Conservation (phyloP, 2,113 vertebrate species). For the Nannobrachium achirus region DNA sequence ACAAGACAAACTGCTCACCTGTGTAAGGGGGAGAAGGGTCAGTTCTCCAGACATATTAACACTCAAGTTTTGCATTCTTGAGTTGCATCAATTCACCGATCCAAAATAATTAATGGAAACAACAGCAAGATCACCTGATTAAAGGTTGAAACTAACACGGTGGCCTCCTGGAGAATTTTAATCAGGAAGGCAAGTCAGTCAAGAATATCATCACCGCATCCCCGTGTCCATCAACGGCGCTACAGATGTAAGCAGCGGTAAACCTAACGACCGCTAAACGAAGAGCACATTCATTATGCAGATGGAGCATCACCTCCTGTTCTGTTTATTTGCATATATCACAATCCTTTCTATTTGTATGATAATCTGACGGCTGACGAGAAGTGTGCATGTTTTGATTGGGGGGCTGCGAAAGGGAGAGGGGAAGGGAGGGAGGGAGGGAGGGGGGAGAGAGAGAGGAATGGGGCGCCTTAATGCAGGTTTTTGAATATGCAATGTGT, state of each 20-base stretch:
- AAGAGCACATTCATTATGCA: constrained; percentile 76
- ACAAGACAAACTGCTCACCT: constrained; percentile 33
- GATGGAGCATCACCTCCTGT: constrained; percentile 50
- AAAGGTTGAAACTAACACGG: constrained; percentile 36
- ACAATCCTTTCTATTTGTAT: constrained; percentile 69
- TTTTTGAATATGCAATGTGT: constrained; percentile 75
- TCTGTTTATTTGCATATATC: constrained; percentile 70
- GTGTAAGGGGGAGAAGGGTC: not conserved
- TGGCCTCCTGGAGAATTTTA: constrained; percentile 54
- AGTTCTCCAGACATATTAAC: too few relatives aligned
- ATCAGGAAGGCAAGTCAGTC: constrained; percentile 60
- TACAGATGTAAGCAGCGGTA: constrained; percentile 68
- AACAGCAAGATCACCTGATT: constrained; percentile 28
- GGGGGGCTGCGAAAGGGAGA: constrained; percentile 21
- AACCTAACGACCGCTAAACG: constrained; percentile 66
- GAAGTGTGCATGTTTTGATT: constrained; percentile 56
- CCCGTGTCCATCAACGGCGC: constrained; percentile 65
- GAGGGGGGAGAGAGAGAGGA: constrained; percentile 6
- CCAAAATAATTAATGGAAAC: constrained; percentile 32
- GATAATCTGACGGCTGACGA: constrained; percentile 63
- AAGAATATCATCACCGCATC: constrained; percentile 64
- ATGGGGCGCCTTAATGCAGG: constrained; percentile 63
- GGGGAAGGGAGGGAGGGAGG: constrained; percentile 8
- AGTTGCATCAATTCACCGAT: constrained; percentile 29
- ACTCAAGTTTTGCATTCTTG: constrained; percentile 13